Base-by-base conservation (phyloP, 2,113 vertebrate genomes). In the Myrmophylax atrothorax region DNA sequence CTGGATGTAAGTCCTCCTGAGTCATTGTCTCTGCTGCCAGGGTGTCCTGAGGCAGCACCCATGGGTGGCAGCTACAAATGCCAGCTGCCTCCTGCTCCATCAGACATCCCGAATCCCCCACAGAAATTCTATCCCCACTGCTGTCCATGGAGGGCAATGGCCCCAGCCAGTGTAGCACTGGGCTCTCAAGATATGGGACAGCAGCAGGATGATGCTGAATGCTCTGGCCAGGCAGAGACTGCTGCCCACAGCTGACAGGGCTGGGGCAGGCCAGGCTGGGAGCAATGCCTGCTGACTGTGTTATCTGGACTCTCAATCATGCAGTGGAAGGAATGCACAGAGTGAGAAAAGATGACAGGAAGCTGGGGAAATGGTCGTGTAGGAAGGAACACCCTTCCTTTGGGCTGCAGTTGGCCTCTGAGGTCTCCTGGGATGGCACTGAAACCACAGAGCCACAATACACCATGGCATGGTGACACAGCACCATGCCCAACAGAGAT, bases 391-490 rank as follows among this genome's bases (percentile, higher is more conserved):
- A 90, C 62, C 55, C 66, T 69, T 20, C 46, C 58, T 37, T 59
- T n/a, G 69, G n/a, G 33, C 77, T 55, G 64, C 60, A 64, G 60
- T 47, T 93, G 75, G 75, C 42, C 50, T 73, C 85, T 3, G 8
- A 93, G 63, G 63, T 38, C 42, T 93, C 62, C 47, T 35, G 11
- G 55, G 17, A 24, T 0, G 8, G 19, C 75, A 53, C 26, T 78
- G 82, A 83, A 95, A 93, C 84, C 37, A 0, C 74, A 87, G 62
- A 87, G 47, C 59, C 29, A 52, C 44, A 35, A 35, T 77, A 19
- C n/a, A n/a, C 50, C 25, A 19, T 4, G 2, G 10, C 0, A 3
- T 0, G 0, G 7, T 66, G 66, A 55, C 67, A 37, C 2, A 0
- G 38, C 2, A 3, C 47, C 25, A 22, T 49, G 14, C 42, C 50